These are phyloP conservation scores for Megalurothrips usitatus DNA, from an alignment of 2,888 invertebrate species.

Conservation along the genomic window DNA sequence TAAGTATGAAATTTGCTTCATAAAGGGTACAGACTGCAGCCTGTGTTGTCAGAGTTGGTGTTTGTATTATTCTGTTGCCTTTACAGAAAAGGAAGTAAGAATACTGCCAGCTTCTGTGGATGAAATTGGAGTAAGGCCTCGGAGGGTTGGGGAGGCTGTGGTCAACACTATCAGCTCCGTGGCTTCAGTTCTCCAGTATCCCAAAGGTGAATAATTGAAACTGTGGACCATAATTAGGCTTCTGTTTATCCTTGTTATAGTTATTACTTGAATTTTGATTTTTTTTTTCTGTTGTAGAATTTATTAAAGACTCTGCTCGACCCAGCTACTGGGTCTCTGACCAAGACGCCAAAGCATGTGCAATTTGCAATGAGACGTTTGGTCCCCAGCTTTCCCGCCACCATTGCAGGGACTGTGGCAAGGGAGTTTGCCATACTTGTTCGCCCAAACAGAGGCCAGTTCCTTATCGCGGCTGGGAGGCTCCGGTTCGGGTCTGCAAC, in stretches of 20 bases:
- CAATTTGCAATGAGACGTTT: conserved; percentile 60
- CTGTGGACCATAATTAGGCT: background rate
- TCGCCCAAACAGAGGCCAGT: conserved; percentile 63
- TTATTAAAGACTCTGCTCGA: conserved; percentile 69
- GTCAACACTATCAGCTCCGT: conserved; percentile 66
- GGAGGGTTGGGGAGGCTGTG: conserved; percentile 66
- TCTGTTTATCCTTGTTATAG: conserved; percentile 13
- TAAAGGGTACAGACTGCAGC: background rate
- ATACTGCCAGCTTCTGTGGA: conserved; percentile 34
- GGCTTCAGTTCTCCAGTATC: conserved; percentile 66
- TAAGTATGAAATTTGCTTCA: background rate
- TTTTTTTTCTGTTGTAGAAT: conserved; percentile 45
- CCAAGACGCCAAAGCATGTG: conserved; percentile 61
- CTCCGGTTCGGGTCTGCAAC: conserved; percentile 69
- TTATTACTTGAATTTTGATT: conserved; percentile 14
- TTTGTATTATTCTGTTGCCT: background rate
- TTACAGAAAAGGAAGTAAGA: background rate
- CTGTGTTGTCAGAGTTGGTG: background rate
- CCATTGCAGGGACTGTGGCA: conserved; percentile 68
- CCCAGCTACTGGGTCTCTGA: conserved; percentile 80
- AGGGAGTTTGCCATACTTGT: conserved; percentile 62
- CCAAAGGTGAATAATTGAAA: conserved; percentile 55
- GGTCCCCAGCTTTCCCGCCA: conserved; percentile 47
- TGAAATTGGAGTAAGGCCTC: conserved; percentile 50
- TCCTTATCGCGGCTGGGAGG: conserved; percentile 66